Base-by-base conservation (phyloP, 2,888 invertebrate species). In the Hemithea aestivaria region DNA sequence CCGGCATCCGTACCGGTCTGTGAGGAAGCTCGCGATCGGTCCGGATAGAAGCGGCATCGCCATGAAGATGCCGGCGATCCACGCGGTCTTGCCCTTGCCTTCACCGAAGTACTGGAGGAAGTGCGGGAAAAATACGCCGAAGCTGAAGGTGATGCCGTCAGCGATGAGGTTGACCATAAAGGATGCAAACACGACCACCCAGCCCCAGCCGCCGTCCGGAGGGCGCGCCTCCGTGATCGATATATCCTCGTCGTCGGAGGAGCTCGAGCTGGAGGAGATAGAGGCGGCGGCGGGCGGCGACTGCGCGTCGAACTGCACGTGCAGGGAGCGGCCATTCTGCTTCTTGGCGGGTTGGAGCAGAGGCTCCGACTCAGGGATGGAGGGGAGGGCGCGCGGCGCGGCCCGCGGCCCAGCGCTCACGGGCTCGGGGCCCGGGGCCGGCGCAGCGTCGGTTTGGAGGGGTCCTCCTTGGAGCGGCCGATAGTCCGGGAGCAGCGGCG, bases 141-240 rank as follows among this genome's bases (percentile, higher is more conserved):
- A 97, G 49, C 95, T 95, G 81, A 96, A 96, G 0, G 96, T 96
- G 52, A 96, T 92, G 1, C 97, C 97, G 72, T 97, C 97, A 24
- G 96, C 96, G 58, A 97, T 95, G 47, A 96, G 88, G 71, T 96
- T 96, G 48, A 96, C 93, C 82, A 96, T 89, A 72, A 97, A 97
- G 0, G 96, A 93, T 11, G 95, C 95, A 44, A 93, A 91, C 0
- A 97, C 96, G 32, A 97, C 91, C 20, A 97, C 93, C 97, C 97
- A 97, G 3, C 96, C 96, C 93, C 94, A 96, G 7, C 96, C 96
- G 6, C 96, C 96, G 73, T 96, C 96, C 1, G 95, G 96, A 1
- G 94, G 92, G 10, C 91, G 82, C 0, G 92, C 90, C 68, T 93
- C 93, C 5, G 92, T 87, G 57, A 90, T 80, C 30, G 90, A 89